Percentiles rank a stretch among this genome's conserved stretches.
These are phyloP conservation scores for Percina caprodes DNA, from an alignment of 2,113 vertebrate species.

Conservation along the genomic window DNA sequence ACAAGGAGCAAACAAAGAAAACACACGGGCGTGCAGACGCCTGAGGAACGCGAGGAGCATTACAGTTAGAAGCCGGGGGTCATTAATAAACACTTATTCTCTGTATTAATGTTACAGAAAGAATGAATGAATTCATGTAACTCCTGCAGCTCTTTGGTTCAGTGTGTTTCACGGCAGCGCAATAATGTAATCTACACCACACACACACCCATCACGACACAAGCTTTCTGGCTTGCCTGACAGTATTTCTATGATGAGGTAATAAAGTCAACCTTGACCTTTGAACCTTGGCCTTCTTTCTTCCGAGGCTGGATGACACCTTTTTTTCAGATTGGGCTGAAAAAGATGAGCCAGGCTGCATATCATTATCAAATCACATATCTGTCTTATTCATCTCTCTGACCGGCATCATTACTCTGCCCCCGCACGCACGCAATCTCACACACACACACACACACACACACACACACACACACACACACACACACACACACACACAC, in stretches of 20 bases:
- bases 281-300: constrained; percentile 28
- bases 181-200: neutral
- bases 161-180: neutral
- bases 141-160: neutral
- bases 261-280: constrained; percentile 45
- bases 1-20: constrained; percentile 58
- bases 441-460: neutral
- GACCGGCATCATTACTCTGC: constrained; percentile 45
- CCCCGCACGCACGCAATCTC: constrained; percentile 7
- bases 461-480: neutral
- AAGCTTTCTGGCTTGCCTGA: neutral
- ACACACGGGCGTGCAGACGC: constrained; percentile 1
- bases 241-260: constrained; percentile 6
- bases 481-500: constrained; percentile 1
- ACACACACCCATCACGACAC: neutral
- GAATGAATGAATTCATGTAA: neutral
- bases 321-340: constrained; percentile 3
- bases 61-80: neutral
- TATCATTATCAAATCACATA: constrained; percentile 42
- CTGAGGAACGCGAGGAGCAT: constrained; percentile 33
- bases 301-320: constrained; percentile 5
- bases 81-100: constrained; percentile 29
- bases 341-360: neutral
- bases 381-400: constrained; percentile 46
- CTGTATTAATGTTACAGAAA: neutral